These are phyloP conservation scores for Lucilia cuprina DNA, from an alignment of 1,140 invertebrate genomes.

Conservation along the genomic window DNA sequence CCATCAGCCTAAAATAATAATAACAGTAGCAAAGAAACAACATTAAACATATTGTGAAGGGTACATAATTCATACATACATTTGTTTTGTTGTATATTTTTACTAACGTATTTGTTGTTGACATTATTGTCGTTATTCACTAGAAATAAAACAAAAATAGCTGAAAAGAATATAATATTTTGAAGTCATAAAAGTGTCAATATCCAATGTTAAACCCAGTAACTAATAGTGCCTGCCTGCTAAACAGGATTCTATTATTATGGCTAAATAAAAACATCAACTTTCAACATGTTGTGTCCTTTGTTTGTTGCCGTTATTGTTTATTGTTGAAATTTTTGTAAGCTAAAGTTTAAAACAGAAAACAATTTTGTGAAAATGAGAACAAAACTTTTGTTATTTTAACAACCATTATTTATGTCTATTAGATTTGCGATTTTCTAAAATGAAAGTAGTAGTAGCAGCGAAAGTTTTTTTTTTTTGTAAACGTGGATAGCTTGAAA, in stretches of 20 bases:
- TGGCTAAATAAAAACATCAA: not conserved
- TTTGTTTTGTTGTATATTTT: not conserved
- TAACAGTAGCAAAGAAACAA: not conserved
- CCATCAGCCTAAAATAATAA: not conserved
- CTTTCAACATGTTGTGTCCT: not conserved
- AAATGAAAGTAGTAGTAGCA: not conserved
- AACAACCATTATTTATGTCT: not conserved
- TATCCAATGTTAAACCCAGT: not conserved
- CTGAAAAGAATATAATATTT: not conserved
- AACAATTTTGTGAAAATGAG: not conserved
- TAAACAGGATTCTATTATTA: too few species aligned
- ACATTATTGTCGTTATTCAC: not conserved
- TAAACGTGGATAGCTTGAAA: too few species aligned
- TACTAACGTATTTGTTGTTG: not conserved
- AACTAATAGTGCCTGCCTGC: not conserved
- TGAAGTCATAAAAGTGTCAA: slow-evolving; percentile 5
- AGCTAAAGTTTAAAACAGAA: not conserved
- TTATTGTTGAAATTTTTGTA: not conserved
- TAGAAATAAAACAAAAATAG: not conserved
- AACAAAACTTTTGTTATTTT: not conserved
- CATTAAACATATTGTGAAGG: not conserved
- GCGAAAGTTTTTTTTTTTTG: too few species aligned
- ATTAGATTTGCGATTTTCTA: slow-evolving; percentile 11
- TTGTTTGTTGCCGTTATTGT: not conserved
- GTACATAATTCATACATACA: not conserved